Base-by-base conservation (phyloP, 2,113 vertebrate species). In the Ia io region DNA sequence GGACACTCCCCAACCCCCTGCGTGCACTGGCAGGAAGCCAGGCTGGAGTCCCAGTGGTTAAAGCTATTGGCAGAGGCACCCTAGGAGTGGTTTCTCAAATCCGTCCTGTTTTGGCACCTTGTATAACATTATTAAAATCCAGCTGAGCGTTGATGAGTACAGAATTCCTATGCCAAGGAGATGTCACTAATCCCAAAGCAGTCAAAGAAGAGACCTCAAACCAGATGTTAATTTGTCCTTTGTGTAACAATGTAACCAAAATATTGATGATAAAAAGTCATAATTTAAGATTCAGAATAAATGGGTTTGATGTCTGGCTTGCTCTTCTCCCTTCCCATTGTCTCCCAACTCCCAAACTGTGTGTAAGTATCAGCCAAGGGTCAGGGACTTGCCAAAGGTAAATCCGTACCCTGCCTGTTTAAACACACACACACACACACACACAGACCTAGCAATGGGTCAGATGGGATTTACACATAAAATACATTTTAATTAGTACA, bases 231-330 rank as follows among this genome's bases (percentile, higher is more conserved):
- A 82, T 97, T 90, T 97, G 95, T 98, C 91, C 18, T 98, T 95
- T 98, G 97, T 98, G 80, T 96, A 82, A 97, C 95, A 76, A 83
- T 98, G 97, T 98, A 98, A 98, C 97, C 77, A 96, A 96, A 95
- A 97, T 96, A 95, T 96, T 96, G 92, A 97, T 88, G 96, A 90
- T 93, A 91, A 95, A 95, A 87, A 83, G 35, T 96, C 87, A 37
- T 87, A 95, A 93, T 97, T 98, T 98, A 98, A 97, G 94, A 97
- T 97, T 90, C 97, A 95, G 95, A 98, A 98, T 98, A 98, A 98
- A 98, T 96, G 96, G 96, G 96, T 97, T 98, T 96, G 96, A 97
- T 96, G 97, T 98, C 95, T 97, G 96, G 47, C 70, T 96, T 65
- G 11, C 40, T 97, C 95, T 92, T 94, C 78, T 79, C 96, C 93